These are phyloP conservation scores for Cantharis nigra DNA, from an alignment of 2,888 invertebrate genomes.

Conservation along the genomic window DNA sequence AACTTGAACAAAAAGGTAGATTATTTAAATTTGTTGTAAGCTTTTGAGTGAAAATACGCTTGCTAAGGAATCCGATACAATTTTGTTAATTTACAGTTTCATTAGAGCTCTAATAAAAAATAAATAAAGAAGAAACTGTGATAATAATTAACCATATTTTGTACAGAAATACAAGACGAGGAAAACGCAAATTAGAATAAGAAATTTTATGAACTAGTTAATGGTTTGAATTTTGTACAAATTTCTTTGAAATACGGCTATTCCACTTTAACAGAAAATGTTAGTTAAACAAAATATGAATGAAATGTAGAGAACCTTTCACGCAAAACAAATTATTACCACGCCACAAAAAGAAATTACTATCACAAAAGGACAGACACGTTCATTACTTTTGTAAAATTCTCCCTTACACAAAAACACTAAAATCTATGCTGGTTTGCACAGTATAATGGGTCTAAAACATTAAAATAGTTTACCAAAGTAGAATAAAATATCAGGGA, in stretches of 20 bases:
- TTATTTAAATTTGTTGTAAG: too few relatives aligned
- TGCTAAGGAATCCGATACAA: not conserved
- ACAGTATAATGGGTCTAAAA: not conserved
- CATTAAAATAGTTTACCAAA: not conserved
- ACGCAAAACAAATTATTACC: not conserved
- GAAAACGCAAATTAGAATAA: not conserved
- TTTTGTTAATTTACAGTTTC: not conserved
- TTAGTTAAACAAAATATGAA: not conserved
- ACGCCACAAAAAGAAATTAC: not conserved
- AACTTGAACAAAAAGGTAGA: too few relatives aligned
- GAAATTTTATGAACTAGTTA: not conserved
- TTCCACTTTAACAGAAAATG: not conserved
- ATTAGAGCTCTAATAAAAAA: not conserved
- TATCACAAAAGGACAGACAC: not conserved
- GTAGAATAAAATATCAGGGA: not conserved
- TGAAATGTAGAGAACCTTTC: not conserved
- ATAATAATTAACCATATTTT: not conserved
- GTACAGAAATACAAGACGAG: not conserved
- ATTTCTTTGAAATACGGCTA: not conserved
- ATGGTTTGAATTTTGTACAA: not conserved
- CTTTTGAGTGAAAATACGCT: not conserved
- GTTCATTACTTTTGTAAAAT: not conserved
- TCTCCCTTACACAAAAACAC: too few relatives aligned
- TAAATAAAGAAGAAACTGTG: not conserved
- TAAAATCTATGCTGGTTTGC: not conserved